Conservation (phyloP, 2,888 invertebrate species). For the Limnephilus lunatus region DNA sequence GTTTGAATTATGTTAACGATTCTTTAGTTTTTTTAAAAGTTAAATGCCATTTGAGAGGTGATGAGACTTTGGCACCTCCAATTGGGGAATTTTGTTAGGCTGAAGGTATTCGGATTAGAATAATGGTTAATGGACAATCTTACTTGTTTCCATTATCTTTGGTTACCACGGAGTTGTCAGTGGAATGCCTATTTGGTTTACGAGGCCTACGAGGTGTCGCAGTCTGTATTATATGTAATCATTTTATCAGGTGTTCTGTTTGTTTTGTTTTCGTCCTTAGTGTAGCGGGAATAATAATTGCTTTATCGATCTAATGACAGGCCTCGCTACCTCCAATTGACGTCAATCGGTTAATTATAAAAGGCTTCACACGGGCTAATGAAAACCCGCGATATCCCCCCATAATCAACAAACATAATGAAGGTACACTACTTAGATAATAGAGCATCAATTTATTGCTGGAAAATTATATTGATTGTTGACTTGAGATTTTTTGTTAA, state of each 20-base stretch:
- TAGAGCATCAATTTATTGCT: neutral
- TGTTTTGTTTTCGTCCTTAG: slow-evolving; percentile 5
- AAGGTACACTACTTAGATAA: neutral
- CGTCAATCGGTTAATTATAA: slow-evolving; percentile 43
- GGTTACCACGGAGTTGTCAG: neutral
- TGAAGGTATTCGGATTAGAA: too few species aligned
- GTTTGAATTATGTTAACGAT: too few species aligned
- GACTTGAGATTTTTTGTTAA: neutral
- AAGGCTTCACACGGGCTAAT: neutral
- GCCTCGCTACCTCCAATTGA: neutral
- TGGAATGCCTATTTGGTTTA: neutral
- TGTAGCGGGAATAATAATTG: slow-evolving; percentile 12
- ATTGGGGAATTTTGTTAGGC: too few species aligned
- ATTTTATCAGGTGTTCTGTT: neutral
- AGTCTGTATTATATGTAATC: neutral
- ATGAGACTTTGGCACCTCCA: too few species aligned
- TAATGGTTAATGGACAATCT: too few species aligned
- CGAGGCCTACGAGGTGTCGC: neutral
- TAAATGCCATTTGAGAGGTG: too few species aligned
- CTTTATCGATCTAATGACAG: neutral
- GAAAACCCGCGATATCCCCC: neutral
- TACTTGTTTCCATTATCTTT: too few species aligned
- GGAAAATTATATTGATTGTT: neutral
- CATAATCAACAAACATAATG: neutral
- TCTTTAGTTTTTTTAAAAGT: too few species aligned